Base-by-base conservation (phyloP, 2,888 invertebrate species). In the Pherbina coryleti region DNA sequence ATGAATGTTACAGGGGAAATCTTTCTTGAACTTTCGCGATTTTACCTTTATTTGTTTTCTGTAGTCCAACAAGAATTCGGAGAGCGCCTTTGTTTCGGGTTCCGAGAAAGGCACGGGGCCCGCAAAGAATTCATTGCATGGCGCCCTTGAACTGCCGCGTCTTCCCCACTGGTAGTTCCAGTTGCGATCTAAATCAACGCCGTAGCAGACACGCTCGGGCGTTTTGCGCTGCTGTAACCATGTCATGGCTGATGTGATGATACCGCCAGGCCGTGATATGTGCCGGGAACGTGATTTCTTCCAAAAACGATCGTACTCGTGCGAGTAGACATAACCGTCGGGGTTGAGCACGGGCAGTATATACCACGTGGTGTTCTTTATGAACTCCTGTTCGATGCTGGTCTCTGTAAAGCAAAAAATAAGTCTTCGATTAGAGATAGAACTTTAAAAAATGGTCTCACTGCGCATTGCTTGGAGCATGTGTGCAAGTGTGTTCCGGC, bases 111-210 rank as follows among this genome's bases (percentile, higher is more conserved):
- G 92, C 25, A 91, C 88, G 0, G 93, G 91, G 0, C 96, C 96
- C 0, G 93, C 92, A 86, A 93, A 96, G 81, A 93, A 93, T 73
- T 96, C 95, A 25, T 93, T 92, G 85, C 96, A 96, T 0, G 93
- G 93, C 0, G 93, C 93, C 85, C 94, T 93, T 28, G 94, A 94
- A 0, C 94, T 92, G 51, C 94, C 95, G 80, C 91, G 91, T 82
- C 92, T 92, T 67, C 93, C 92, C 94, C 94, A 96, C 80, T 94
- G 93, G 85, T 92, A 93, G 77, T 93, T 93, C 92, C 94, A 96
- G 88, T 96, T 96, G 82, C 95, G 91, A 86, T 95, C 95, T 0
- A 93, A 91, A 85, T 96, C 95, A 0, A 94, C 95, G 0, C 96
- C 96, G 57, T 92, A 91, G 87, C 95, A 95, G 0, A 86, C 76